Evolutionary conservation across 1,140 invertebrate species (phyloP), one percentile per base, ranked within the genome.

Genomic region (Zophobas atratus): DNA sequence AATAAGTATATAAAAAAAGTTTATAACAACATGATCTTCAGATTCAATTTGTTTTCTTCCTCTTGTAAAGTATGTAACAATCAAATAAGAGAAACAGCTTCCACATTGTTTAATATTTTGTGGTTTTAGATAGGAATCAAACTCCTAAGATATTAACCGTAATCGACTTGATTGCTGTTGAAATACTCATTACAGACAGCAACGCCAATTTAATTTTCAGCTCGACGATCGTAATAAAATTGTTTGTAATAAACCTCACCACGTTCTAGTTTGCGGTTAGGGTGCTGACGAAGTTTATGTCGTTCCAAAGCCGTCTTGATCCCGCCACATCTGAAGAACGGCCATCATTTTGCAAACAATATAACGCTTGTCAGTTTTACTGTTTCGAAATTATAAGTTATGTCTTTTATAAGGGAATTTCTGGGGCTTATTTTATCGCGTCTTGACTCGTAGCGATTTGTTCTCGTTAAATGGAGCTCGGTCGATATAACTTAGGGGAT

Each of bases 321-420:
- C 71, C 71, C 55, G 71, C 71, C 71, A 73, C 71, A 73, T 55
- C 71, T 73, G 41, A 56, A 73, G 72, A 75, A 63, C 51, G 56
- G 72, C 79, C 71, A 80, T 81, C 79, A 82, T 81, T 83, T 79
- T 76, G 82, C 82, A 83, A 83, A 83, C 82, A 83, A 83, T 83
- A 83, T 83, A 83, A 83, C 80, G 79, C 79, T 76, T 81, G 82
- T 83, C 82, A 83, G 79, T 80, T 82, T 83, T 83, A 83, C 81
- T 83, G 82, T 79, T 81, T 67, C 77, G 75, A 81, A 83, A 83
- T 83, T 83, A 83, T 83, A 83, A 83, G 81, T 83, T 83, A 83
- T 82, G 81, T 79, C 79, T 79, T 81, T 83, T 81, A 83, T 83
- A 80, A 79, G 77, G 81, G 77, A 80, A 82, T 82, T 82, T 82